These are phyloP conservation scores for Apostichopus californicus DNA, from an alignment of 35 echinoderm and acorn worm species.

Conservation along the genomic window DNA sequence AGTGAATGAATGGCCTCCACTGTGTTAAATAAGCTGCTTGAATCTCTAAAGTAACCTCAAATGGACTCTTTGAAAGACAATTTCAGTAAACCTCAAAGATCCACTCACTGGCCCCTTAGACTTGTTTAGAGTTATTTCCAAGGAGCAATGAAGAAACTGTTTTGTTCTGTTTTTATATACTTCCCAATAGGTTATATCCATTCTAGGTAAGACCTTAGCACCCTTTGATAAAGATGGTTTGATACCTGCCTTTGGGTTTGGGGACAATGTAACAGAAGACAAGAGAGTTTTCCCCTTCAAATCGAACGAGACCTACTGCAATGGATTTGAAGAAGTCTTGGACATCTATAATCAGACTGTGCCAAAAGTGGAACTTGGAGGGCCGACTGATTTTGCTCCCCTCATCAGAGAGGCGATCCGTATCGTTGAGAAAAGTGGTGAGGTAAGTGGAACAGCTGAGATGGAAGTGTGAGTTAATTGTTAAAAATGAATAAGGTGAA, in stretches of 20 bases:
- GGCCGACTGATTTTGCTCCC: slow-evolving; percentile 96
- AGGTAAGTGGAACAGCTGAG: slow-evolving; percentile 52
- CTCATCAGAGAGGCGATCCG: slow-evolving; percentile 74
- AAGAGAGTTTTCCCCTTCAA: slow-evolving; percentile 86
- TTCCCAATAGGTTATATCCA: slow-evolving; percentile 76
- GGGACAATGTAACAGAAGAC: slow-evolving; percentile 79
- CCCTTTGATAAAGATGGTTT: slow-evolving; percentile 95
- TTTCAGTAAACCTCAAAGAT: too few relatives aligned
- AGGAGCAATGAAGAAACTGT: too few relatives aligned
- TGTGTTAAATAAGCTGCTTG: too few relatives aligned
- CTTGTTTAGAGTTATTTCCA: too few relatives aligned
- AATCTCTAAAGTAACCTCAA: too few relatives aligned
- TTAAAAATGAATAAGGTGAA: too few relatives aligned
- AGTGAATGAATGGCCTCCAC: too few relatives aligned
- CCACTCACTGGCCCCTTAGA: too few relatives aligned
- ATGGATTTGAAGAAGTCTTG: slow-evolving; percentile 83
- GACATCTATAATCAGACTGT: slow-evolving; percentile 78
- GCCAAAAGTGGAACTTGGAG: slow-evolving; percentile 72
- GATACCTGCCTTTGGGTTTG: slow-evolving; percentile 91
- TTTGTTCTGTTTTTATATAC: not conserved
- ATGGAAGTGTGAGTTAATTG: too few relatives aligned
- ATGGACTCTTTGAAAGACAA: too few relatives aligned
- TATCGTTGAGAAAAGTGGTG: slow-evolving; percentile 80
- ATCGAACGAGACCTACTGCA: slow-evolving; percentile 57
- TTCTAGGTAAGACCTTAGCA: slow-evolving; percentile 82